These are phyloP conservation scores for Teleopsis dalmanni DNA, from an alignment of 1,140 invertebrate genomes.

Conservation along the genomic window DNA sequence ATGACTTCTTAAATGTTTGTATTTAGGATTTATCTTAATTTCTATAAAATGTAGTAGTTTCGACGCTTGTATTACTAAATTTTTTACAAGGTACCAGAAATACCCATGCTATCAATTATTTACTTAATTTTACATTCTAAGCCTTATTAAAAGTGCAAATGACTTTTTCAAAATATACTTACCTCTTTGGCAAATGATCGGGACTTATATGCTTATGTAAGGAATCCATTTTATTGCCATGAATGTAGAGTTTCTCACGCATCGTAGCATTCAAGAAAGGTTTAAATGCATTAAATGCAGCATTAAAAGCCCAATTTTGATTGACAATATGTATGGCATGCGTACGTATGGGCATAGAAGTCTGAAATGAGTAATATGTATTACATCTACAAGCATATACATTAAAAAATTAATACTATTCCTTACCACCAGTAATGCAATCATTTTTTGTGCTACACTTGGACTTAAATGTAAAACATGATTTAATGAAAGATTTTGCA, in stretches of 20 bases:
- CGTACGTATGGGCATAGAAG: conserved; percentile 64
- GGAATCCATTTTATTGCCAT: conserved; percentile 65
- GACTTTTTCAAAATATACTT: conserved; percentile 15
- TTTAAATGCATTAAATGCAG: conserved; percentile 68
- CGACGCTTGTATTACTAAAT: too few relatives aligned
- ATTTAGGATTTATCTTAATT: too few relatives aligned
- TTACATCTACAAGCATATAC: neutral
- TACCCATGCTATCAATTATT: too few relatives aligned
- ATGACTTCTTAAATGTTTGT: too few relatives aligned
- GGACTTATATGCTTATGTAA: conserved; percentile 67
- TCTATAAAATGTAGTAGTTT: too few relatives aligned
- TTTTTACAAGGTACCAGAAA: too few relatives aligned
- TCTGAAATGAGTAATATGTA: conserved; percentile 43
- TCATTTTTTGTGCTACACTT: conserved; percentile 54
- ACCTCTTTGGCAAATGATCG: conserved; percentile 60
- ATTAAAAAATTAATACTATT: neutral
- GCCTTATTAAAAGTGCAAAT: too few relatives aligned
- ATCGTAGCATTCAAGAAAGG: conserved; percentile 62
- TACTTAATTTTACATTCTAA: neutral
- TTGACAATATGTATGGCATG: conserved; percentile 69
- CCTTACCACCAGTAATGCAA: conserved; percentile 59
- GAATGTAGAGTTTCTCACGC: conserved; percentile 64
- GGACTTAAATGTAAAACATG: conserved; percentile 69
- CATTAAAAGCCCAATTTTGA: conserved; percentile 72
- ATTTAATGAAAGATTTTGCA: conserved; percentile 58